These are phyloP conservation scores for Drosophila peninsularis DNA, from an alignment of 2,888 invertebrate genomes.

Conservation along the genomic window DNA sequence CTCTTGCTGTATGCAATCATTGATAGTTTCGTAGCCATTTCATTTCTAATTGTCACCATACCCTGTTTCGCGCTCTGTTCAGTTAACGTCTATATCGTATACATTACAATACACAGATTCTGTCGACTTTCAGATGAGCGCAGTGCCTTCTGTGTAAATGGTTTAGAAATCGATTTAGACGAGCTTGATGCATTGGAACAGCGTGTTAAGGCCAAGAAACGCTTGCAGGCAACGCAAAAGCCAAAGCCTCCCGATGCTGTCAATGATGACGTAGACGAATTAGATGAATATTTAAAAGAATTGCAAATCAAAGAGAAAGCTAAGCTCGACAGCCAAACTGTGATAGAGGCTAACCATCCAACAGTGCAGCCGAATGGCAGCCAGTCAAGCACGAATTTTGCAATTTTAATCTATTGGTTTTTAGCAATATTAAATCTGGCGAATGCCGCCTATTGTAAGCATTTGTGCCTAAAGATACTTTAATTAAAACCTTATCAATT, in stretches of 20 bases:
- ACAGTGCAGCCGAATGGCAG: slow-evolving; percentile 22
- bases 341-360: slow-evolving; percentile 38
- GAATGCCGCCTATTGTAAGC: slow-evolving; percentile 83
- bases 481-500: slow-evolving; percentile 63
- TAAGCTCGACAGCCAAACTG: slow-evolving; percentile 32
- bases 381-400: slow-evolving; percentile 68
- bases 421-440: slow-evolving; percentile 84
- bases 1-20: not conserved
- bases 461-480: slow-evolving; percentile 46
- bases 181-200: slow-evolving; percentile 84
- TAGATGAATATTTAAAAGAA: slow-evolving; percentile 84
- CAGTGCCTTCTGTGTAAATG: slow-evolving; percentile 84
- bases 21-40: not conserved
- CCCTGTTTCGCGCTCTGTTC: not conserved
- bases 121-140: slow-evolving; percentile 83
- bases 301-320: slow-evolving; percentile 75
- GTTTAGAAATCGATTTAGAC: slow-evolving; percentile 85
- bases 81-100: slow-evolving; percentile 23
- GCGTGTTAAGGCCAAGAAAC: slow-evolving; percentile 80
- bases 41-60: slow-evolving; percentile 2
- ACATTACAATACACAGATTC: slow-evolving; percentile 60
- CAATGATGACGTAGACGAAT: slow-evolving; percentile 80
- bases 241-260: slow-evolving; percentile 26
- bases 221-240: slow-evolving; percentile 40
- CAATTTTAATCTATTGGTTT: slow-evolving; percentile 83